A percentile compares a stretch with the other conserved stretches of the same genome.
Evolutionary conservation across 2,797 vertebrate species (phyloP).

Genomic region (Lindbergichthys nudifrons): DNA sequence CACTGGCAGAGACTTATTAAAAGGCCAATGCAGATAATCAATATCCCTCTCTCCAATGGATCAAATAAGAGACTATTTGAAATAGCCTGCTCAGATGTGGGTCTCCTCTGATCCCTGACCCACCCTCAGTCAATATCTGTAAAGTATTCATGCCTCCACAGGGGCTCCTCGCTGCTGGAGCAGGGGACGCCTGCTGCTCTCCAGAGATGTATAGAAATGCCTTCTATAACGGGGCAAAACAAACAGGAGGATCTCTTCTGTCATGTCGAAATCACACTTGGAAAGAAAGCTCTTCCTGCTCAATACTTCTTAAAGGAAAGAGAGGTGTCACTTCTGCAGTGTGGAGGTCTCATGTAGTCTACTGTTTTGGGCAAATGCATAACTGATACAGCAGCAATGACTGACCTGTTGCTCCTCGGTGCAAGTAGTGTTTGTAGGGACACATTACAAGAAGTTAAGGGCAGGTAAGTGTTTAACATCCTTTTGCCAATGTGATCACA

Average conservation of each 20-base stretch:
- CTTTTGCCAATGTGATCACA: no score
- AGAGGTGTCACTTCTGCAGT: background rate
- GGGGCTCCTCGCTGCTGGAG: conserved; percentile 54
- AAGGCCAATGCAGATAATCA: conserved; percentile 14
- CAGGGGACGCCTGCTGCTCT: conserved; percentile 33
- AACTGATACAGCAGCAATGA: background rate
- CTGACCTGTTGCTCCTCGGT: background rate
- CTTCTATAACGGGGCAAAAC: conserved; percentile 14
- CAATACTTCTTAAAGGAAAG: background rate
- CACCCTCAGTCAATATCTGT: conserved; percentile 51
- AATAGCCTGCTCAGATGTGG: conserved; percentile 30
- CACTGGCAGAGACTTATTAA: background rate
- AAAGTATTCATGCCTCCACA: conserved; percentile 67
- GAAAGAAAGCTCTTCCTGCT: background rate
- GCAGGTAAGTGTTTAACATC: no score
- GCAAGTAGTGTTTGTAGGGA: no score
- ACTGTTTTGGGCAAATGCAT: background rate
- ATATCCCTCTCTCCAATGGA: conserved; percentile 10
- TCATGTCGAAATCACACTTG: background rate
- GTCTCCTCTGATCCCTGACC: conserved; percentile 50
- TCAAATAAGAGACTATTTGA: conserved; percentile 14
- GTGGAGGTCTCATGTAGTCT: background rate
- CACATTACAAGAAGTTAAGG: background rate
- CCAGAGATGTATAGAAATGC: conserved; percentile 9
- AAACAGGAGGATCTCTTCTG: background rate